Conservation (phyloP, 2,797 vertebrate species). For the Xyrichtys novacula region DNA sequence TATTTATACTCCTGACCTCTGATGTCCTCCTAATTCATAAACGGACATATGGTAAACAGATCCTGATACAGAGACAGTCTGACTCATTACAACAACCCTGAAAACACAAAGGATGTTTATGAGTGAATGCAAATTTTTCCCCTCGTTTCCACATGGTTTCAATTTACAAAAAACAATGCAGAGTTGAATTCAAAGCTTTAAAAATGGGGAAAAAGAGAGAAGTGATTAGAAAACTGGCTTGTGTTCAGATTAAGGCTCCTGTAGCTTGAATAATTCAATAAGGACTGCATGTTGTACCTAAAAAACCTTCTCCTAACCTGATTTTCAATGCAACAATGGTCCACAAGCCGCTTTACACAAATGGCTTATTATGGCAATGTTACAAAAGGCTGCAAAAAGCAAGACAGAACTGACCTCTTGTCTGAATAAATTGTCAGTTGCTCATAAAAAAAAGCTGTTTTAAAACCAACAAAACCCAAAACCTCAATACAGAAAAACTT, state of each 20-base stretch:
- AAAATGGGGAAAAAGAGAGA: background rate
- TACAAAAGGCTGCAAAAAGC: conserved; percentile 7
- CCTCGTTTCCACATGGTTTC: conserved; percentile 38
- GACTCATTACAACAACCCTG: conserved; percentile 6
- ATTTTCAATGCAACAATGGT: conserved; percentile 4
- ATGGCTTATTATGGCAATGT: conserved; percentile 11
- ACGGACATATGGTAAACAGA: background rate
- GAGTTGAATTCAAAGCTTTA: conserved; percentile 10
- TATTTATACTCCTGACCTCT: background rate
- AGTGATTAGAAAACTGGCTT: conserved; percentile 23
- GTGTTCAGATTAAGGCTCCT: conserved; percentile 6
- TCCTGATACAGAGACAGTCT: conserved; percentile 4
- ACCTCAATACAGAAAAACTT: background rate
- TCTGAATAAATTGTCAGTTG: background rate
- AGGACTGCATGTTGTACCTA: background rate
- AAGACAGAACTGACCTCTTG: background rate
- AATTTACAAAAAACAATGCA: conserved; percentile 41
- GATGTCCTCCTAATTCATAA: background rate
- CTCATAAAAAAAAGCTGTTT: conserved; percentile 12
- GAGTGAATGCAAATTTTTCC: conserved; percentile 23
- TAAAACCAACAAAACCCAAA: conserved; percentile 2
- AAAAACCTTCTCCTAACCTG: background rate
- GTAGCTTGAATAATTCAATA: conserved; percentile 6
- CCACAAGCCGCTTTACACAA: background rate
- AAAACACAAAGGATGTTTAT: conserved; percentile 19